Evolutionary conservation across 2,888 invertebrate genomes (phyloP).

Genomic region (Thera obeliscata): DNA sequence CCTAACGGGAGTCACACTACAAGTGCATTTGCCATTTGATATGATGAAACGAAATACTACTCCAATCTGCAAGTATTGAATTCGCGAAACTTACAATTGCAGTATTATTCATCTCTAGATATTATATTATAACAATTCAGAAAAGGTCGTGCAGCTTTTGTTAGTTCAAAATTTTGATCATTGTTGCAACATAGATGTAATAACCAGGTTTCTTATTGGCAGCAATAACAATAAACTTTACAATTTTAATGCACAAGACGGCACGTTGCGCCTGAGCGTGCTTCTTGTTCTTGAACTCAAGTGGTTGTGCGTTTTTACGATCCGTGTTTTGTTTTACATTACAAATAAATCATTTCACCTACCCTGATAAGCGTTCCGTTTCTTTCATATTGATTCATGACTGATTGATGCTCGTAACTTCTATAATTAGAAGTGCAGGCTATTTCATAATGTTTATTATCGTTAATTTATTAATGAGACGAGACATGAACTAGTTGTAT

Average conservation of each 20-base stretch:
- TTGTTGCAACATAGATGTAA: conserved; percentile 52
- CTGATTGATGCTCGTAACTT: conserved; percentile 36
- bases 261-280: conserved; percentile 55
- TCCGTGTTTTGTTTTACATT: conserved; percentile 44
- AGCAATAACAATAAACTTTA: conserved; percentile 66
- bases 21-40: conserved; percentile 73
- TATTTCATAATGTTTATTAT: conserved; percentile 30
- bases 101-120: conserved; percentile 14
- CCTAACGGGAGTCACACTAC: conserved; percentile 76
- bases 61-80: conserved; percentile 48
- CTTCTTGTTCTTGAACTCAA: conserved; percentile 61
- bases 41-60: conserved; percentile 63
- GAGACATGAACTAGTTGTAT: conserved; percentile 1
- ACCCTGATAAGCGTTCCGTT: conserved; percentile 50
- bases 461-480: conserved; percentile 38
- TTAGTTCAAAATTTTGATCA: conserved; percentile 25
- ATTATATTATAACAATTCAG: not conserved
- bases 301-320: conserved; percentile 63
- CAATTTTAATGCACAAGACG: conserved; percentile 62
- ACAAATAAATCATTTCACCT: conserved; percentile 67
- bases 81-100: conserved; percentile 32
- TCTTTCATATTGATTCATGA: conserved; percentile 19
- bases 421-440: conserved; percentile 33
- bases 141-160: not conserved
- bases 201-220: conserved; percentile 56